phyloP scores from a whole-genome alignment of 2,888 invertebrate genomes.

The Mystacides longicornis region DNA sequence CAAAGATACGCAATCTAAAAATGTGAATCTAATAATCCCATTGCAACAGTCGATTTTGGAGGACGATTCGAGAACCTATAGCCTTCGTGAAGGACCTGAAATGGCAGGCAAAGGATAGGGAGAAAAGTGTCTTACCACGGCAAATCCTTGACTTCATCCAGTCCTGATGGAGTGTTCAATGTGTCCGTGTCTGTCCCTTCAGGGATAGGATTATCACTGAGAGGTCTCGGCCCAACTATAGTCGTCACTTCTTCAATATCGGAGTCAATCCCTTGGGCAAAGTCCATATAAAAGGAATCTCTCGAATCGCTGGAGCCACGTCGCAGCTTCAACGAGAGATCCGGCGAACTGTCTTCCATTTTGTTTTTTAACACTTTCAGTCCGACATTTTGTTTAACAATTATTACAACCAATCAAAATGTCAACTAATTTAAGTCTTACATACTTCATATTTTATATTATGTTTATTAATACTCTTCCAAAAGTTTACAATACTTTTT shows the following conservation, averaged over 20 bases:
- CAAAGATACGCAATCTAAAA: no score
- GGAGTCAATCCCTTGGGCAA: slow-evolving; percentile 83
- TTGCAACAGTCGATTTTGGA: no score
- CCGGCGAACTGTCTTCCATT: slow-evolving; percentile 74
- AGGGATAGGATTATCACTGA: slow-evolving; percentile 27
- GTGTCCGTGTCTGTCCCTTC: slow-evolving; percentile 45
- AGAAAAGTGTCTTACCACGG: slow-evolving; percentile 43
- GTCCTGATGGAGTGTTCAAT: slow-evolving; percentile 45
- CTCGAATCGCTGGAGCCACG: slow-evolving; percentile 81
- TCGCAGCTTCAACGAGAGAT: slow-evolving; percentile 76
- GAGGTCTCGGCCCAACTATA: slow-evolving; percentile 48
- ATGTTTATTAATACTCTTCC: background rate
- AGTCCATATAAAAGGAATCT: slow-evolving; percentile 86
- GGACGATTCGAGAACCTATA: no score
- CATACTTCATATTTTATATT: background rate
- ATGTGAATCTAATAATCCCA: no score
- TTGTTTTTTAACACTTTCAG: background rate
- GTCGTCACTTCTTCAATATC: slow-evolving; percentile 82
- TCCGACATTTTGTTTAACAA: background rate
- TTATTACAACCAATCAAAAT: background rate
- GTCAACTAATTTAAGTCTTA: background rate
- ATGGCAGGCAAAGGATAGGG: no score
- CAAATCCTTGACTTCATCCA: slow-evolving; percentile 43
- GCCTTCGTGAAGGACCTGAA: no score
- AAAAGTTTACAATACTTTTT: background rate